Base-by-base conservation (phyloP, 2,797 vertebrate species). In the Sebastes itinus region DNA sequence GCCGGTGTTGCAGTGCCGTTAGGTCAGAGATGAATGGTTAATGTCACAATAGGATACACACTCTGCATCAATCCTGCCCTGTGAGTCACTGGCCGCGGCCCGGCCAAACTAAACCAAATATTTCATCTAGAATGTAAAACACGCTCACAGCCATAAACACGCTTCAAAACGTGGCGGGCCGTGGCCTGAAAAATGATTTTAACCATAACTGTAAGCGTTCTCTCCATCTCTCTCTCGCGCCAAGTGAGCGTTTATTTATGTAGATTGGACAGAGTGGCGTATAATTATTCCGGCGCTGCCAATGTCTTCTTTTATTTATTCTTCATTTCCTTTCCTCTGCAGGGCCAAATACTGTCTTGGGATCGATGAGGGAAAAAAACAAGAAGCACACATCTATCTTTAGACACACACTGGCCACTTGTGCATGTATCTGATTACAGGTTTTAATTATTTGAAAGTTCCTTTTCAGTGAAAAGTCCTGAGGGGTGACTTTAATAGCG, bases 101-200 rank as follows among this genome's bases (percentile, higher is more conserved):
- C 9, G 52, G 93, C 94, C 93, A 93, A 95, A 80, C 88, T 88
- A 95, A 95, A 94, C 92, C 82, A 95, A 93, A 95, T 95, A 95
- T 93, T 95, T 96, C 93, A 96, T 93, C 89, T 92, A 82, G 92
- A 93, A 93, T 95, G 94, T 95, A 94, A 94, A 96, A 95, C 94
- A 95, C 28, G 87, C 92, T 90, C 4, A 55, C 86, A 91, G 94
- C 90, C 93, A 91, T 95, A 95, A 96, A 95, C 96, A 95, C 22
- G 90, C 88, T 87, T 91, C 88, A 92, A 91, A 92, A 81, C 42
- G 79, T 42, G 80, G 86, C 66, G 80, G 92, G 88, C 85, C 55
- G 2, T 16, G 75, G 73, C 76, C 91, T 95, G 94, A 95, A 94
- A 94, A 95, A 95, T 93, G 87, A 94, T 92, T 94, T 94, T 89